phyloP scores from a whole-genome alignment of 2,888 invertebrate species.

The Coleophora flavipennella region DNA sequence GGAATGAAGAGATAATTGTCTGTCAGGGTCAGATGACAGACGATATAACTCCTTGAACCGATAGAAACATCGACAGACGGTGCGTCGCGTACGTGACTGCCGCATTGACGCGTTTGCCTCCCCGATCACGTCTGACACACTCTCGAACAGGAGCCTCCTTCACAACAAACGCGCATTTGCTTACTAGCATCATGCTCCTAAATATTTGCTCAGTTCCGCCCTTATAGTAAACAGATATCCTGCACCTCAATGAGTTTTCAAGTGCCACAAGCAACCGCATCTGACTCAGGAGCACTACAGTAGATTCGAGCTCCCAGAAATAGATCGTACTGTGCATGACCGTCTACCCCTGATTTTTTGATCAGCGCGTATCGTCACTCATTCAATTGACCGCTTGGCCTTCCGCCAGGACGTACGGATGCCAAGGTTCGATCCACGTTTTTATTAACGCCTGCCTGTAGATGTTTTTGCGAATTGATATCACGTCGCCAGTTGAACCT shows the following conservation, averaged over 20 bases:
- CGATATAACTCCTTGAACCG: conserved; percentile 17
- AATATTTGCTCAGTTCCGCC: conserved; percentile 26
- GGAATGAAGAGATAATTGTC: conserved; percentile 22
- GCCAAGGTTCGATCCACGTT: conserved; percentile 47
- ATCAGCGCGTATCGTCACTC: conserved; percentile 59
- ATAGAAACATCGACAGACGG: conserved; percentile 28
- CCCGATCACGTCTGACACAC: conserved; percentile 56
- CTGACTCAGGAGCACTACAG: conserved; percentile 62
- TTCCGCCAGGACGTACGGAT: conserved; percentile 53
- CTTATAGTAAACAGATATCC: conserved; percentile 50
- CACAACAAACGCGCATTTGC: conserved; percentile 28
- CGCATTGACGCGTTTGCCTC: conserved; percentile 33
- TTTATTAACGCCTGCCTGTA: conserved; percentile 26
- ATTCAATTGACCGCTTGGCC: conserved; percentile 64
- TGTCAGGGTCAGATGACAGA: conserved; percentile 14
- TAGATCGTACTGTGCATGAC: conserved; percentile 53
- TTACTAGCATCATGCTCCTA: conserved; percentile 22
- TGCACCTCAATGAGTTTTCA: conserved; percentile 53
- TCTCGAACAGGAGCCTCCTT: conserved; percentile 38
- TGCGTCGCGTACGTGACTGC: conserved; percentile 34
- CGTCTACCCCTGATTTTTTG: conserved; percentile 54
- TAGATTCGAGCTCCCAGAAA: conserved; percentile 55
- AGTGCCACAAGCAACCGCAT: conserved; percentile 32
- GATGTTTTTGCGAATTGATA: conserved; percentile 37
- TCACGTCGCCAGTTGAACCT: conserved; percentile 23